Evolutionary conservation across 2,113 vertebrate genomes (phyloP).

Genomic region (Lamprologus tigripictilis): DNA sequence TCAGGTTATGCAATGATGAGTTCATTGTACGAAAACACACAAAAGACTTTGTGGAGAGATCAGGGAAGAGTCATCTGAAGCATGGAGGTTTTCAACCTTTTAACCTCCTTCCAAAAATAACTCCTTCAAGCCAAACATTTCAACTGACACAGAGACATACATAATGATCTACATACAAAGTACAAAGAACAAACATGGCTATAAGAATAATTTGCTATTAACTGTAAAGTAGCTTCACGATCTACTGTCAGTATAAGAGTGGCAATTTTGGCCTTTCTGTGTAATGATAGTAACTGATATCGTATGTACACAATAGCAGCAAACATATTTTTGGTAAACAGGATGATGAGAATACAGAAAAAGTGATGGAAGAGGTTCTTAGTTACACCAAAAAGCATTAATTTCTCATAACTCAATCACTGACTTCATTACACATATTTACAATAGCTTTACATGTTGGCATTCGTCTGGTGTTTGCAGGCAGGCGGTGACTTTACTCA

Average conservation of each 20-base stretch:
- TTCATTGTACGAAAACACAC: neutral
- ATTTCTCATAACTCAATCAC: slow-evolving; percentile 30
- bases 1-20: neutral
- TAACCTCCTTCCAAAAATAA: neutral
- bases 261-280: slow-evolving; percentile 44
- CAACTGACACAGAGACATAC: neutral
- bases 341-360: slow-evolving; percentile 21
- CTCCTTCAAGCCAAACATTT: slow-evolving; percentile 18
- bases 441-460: slow-evolving; percentile 42
- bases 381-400: slow-evolving; percentile 51
- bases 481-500: neutral
- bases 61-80: neutral
- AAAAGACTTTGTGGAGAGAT: neutral
- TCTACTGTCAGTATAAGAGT: slow-evolving; percentile 35
- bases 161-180: slow-evolving; percentile 38
- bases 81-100: neutral
- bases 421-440: slow-evolving; percentile 66
- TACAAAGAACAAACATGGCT: slow-evolving; percentile 27
- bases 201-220: slow-evolving; percentile 61
- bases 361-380: slow-evolving; percentile 35
- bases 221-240: slow-evolving; percentile 51
- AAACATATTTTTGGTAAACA: slow-evolving; percentile 73
- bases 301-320: slow-evolving; percentile 75
- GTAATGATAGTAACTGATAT: slow-evolving; percentile 42
- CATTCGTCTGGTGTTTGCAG: slow-evolving; percentile 44